phyloP scores from a whole-genome alignment of 1,140 invertebrate species.

The Brachionus rubens region DNA sequence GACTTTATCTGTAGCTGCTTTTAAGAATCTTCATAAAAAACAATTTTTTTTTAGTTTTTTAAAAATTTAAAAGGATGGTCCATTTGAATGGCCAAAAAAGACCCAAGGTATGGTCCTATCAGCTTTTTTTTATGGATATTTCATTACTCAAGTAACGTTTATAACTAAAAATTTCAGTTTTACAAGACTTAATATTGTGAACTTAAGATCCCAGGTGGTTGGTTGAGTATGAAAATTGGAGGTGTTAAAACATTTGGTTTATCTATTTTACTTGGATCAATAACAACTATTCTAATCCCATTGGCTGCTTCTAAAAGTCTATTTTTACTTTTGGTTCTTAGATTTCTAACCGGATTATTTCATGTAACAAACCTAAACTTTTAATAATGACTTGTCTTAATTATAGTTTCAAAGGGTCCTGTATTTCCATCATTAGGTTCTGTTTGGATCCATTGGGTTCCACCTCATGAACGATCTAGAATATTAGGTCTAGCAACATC shows the following conservation, averaged over 20 bases:
- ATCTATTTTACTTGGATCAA: constrained; percentile 32
- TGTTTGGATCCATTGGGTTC: constrained; percentile 56
- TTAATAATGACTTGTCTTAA: not conserved
- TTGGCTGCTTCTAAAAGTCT: not conserved
- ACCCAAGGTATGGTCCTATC: constrained; percentile 57
- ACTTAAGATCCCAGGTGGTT: constrained; percentile 58
- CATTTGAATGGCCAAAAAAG: constrained; percentile 56
- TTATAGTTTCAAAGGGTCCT: constrained; percentile 47
- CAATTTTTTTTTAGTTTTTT: not conserved
- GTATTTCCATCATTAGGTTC: constrained; percentile 51
- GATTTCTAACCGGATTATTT: constrained; percentile 36
- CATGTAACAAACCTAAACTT: not conserved
- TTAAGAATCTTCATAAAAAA: not conserved
- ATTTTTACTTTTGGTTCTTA: not conserved
- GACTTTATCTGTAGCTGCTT: not conserved
- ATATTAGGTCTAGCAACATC: constrained; percentile 53
- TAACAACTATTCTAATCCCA: not conserved
- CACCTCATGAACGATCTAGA: constrained; percentile 52
- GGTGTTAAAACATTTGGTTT: constrained; percentile 55
- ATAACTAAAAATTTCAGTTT: no score
- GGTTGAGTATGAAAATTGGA: constrained; percentile 57
- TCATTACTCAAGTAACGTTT: constrained; percentile 30
- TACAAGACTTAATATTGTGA: no score
- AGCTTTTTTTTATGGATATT: constrained; percentile 44
- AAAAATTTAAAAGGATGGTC: constrained; percentile 52